Percentiles rank a stretch among this genome's conserved stretches.
phyloP scores from a whole-genome alignment of 2,888 invertebrate genomes.

The Drosophila neoperkinsi region DNA sequence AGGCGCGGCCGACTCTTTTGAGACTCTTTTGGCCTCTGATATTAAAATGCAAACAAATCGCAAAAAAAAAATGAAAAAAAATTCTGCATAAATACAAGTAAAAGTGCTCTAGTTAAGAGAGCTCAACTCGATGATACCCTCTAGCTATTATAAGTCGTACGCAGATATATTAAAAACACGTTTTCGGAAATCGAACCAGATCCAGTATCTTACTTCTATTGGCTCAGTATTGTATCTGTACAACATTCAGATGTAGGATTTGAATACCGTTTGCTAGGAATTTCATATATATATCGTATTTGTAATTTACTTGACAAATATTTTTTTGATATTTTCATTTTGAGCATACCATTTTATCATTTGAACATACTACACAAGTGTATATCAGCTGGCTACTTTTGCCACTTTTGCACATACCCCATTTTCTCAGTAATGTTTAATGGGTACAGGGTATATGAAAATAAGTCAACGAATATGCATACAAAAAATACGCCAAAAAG shows the following conservation, averaged over 20 bases:
- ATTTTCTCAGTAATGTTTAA: too few relatives aligned
- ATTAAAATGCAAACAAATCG: conserved; percentile 45
- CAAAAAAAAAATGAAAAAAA: conserved; percentile 3
- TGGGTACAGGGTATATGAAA: conserved; percentile 3
- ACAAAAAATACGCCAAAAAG: conserved; percentile 53
- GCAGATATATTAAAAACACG: neutral
- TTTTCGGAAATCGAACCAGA: neutral
- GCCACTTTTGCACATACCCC: neutral
- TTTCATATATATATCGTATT: neutral
- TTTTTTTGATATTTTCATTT: neutral
- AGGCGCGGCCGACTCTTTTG: conserved; percentile 48
- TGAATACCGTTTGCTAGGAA: neutral
- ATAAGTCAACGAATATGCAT: conserved; percentile 50
- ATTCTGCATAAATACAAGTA: neutral
- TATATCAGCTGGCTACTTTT: neutral
- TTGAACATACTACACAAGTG: neutral
- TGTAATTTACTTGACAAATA: neutral
- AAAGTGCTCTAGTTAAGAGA: neutral
- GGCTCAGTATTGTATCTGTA: neutral
- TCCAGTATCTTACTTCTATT: neutral
- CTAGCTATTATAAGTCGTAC: neutral
- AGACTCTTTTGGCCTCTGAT: conserved; percentile 46
- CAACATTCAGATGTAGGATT: neutral
- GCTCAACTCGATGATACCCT: neutral
- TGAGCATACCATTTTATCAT: neutral